Base-by-base conservation (phyloP, 2,888 invertebrate genomes). In the Nematopogon swammerdamellus region DNA sequence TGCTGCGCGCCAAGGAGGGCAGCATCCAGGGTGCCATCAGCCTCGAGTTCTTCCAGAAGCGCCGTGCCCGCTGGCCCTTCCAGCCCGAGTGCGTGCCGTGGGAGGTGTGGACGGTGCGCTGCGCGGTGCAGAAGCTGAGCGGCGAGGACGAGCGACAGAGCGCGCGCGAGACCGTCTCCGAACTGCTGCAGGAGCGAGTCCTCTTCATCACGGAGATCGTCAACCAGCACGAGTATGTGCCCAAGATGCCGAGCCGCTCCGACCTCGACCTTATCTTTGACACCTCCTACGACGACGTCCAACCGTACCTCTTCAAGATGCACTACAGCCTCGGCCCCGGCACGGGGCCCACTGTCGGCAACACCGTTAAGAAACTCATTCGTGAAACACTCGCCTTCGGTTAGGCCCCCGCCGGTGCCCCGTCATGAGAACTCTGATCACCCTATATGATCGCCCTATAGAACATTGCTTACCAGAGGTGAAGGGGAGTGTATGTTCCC, bases 101-200 rank as follows among this genome's bases (percentile, higher is more conserved):
- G 98, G 98, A 99, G 70, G 93, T 97, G 50, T 99, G 98, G 98
- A 97, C 95, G 30, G 85, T 98, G 5, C 88, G 92, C 60, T 83
- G 98, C 57, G 93, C 97, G 67, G 83, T 97, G 42, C 88, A 95
- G 19, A 88, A 90, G 59, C 81, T 95, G 48, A 87, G 88, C 53
- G 91, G 86, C 67, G 95, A 96, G 65, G 89, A 90, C 64, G 95
- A 96, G 63, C 82, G 93, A 59, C 92, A 92, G 68, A 83, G 87
- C 58, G 92, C 90, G 60, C 85, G 95, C 54, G 97, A 97, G 69
- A 89, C 88, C 68, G 88, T 94, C 16, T 91, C 92, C 19, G 93
- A 94, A 61, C 75, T 91, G 63, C 73, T 98, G 45, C 90, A 94
- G 45, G 97, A 98, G 62, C 96, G 96, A 67, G 91, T 98, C 49